Evolutionary conservation across 2,888 invertebrate genomes (phyloP).

Genomic region (Clostera curtula): DNA sequence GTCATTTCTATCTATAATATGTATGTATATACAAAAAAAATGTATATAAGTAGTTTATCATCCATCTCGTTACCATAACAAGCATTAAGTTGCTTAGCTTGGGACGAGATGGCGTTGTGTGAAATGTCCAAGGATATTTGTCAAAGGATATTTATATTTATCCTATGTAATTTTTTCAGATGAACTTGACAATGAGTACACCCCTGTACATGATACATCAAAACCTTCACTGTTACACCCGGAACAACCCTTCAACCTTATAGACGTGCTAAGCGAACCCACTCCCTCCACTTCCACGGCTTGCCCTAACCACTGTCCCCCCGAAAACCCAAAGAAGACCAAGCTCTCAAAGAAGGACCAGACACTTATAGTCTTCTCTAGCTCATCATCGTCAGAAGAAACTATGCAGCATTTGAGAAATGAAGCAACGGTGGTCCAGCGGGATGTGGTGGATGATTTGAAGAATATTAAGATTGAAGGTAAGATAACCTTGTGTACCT

Average conservation of each 20-base stretch:
- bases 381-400: constrained; percentile 46
- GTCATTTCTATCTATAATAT: no score
- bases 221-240: constrained; percentile 13
- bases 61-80: no score
- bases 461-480: constrained; percentile 31
- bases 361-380: constrained; percentile 49
- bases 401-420: constrained; percentile 32
- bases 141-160: background rate
- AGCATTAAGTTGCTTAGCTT: no score
- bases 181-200: constrained; percentile 26
- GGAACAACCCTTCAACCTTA: constrained; percentile 31
- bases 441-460: constrained; percentile 23
- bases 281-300: constrained; percentile 40
- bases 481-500: constrained; percentile 13
- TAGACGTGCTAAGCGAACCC: constrained; percentile 52
- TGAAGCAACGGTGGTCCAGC: constrained; percentile 33
- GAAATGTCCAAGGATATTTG: no score
- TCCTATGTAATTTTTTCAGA: constrained; percentile 26
- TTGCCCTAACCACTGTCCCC: constrained; percentile 35
- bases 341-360: constrained; percentile 40
- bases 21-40: no score
- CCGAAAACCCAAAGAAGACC: constrained; percentile 27
- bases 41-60: no score
- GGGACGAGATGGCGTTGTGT: no score
- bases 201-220: constrained; percentile 45